Evolutionary conservation across 2,888 invertebrate genomes (phyloP), one percentile per base, ranked within the genome.

Genomic region (Chymomyza amoena): DNA sequence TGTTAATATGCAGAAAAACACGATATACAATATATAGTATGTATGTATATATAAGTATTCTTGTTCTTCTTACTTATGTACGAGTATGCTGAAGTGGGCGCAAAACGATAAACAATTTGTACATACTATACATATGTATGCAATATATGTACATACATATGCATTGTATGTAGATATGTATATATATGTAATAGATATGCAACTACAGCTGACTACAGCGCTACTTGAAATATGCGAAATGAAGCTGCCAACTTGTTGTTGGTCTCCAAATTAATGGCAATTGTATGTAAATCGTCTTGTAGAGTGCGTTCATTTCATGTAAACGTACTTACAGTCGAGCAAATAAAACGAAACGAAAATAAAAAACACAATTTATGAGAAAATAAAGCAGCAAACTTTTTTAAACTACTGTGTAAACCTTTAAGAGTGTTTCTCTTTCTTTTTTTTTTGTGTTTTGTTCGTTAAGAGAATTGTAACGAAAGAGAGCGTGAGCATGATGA

Each of bases 251-350:
- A 66, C 61, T 16, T 45, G 20, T 32, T 18, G 51, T 20, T 39
- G 32, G 39, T 52, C 50, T 59, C 63, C 64, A 81, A 81, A 83
- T 87, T 77, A 85, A 85, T 72, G 81, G 80, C 80, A 80, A 81
- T 80, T 75, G 75, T 85, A 85, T 85, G 86, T 80, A 85, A 85
- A 87, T 84, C 67, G 32, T 13, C 52, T 15, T 52, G 15, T 57
- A 25, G 15, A 56, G 18, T 57, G 25, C 57, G 57, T 20, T 78
- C 36, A 67, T 32, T 61, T 28, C 36, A 25, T 71, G 56, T 61
- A 80, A 73, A 62, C 65, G 51, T 81, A 74, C 81, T 81, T 73
- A 66, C 73, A 69, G 56, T 62, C 63, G 74, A 7, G 9, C 32
- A 32, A 32, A 66, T 28, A 6, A 70, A 60, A 64, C 61, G 56